Conservation (phyloP, 2,888 invertebrate species). For the Dendrolimus houi region DNA sequence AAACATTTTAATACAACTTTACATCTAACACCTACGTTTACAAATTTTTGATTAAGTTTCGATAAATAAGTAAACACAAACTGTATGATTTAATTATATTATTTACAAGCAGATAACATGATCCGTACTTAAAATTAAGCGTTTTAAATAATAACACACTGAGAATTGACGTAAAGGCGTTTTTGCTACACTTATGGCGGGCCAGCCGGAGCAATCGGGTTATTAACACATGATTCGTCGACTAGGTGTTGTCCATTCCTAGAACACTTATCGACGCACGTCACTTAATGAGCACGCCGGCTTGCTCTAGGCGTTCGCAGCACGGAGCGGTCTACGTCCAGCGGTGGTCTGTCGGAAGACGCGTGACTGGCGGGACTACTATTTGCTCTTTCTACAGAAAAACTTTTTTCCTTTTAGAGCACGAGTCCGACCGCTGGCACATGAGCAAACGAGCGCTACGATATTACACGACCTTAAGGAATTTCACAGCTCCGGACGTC, state of each 20-base stretch:
- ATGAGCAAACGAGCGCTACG: constrained; percentile 69
- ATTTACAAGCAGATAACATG: constrained; percentile 74
- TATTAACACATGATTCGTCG: constrained; percentile 9
- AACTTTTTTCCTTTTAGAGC: constrained; percentile 72
- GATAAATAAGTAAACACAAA: constrained; percentile 74
- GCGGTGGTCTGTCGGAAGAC: constrained; percentile 66
- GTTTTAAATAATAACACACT: constrained; percentile 75
- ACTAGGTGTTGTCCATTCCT: constrained; percentile 5
- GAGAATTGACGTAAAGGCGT: constrained; percentile 75
- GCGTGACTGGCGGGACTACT: constrained; percentile 67
- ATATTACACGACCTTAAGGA: constrained; percentile 71
- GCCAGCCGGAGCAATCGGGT: constrained; percentile 53
- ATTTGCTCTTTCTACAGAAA: constrained; percentile 68
- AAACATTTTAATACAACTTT: constrained; percentile 73
- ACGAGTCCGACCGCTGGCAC: constrained; percentile 61
- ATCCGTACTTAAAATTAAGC: constrained; percentile 70
- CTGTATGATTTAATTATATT: constrained; percentile 62
- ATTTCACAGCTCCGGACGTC: constrained; percentile 69
- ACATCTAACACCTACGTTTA: constrained; percentile 73
- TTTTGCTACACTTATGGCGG: constrained; percentile 65
- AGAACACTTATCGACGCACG: constrained; percentile 5
- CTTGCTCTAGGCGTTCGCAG: constrained; percentile 13
- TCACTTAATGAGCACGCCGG: constrained; percentile 6
- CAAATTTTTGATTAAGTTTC: constrained; percentile 65
- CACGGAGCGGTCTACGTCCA: constrained; percentile 34